Conservation (phyloP, 30 jellyfish, hydroid and myxozoan genomes). For the Mastigias papua region DNA sequence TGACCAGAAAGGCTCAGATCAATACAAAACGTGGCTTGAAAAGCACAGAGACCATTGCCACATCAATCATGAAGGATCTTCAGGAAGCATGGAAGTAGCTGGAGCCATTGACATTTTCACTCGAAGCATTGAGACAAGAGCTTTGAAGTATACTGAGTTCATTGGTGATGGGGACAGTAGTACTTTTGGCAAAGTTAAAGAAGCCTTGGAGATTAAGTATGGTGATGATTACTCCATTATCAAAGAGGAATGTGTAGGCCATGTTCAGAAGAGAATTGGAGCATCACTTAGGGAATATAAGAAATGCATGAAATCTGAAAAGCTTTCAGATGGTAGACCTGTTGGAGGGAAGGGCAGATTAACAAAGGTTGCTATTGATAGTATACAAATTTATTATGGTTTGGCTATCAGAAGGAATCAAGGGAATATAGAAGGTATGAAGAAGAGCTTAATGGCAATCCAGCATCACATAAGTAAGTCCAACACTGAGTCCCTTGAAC, state of each 20-base stretch:
- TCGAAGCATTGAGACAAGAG: conserved; percentile 25
- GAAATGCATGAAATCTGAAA: not conserved
- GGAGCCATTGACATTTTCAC: conserved; percentile 43
- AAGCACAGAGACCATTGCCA: conserved; percentile 50
- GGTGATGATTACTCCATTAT: conserved; percentile 37
- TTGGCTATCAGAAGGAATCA: conserved; percentile 43
- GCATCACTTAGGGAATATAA: conserved; percentile 34
- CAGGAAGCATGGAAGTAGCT: conserved; percentile 42
- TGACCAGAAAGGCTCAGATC: conserved; percentile 7
- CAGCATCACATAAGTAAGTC: conserved; percentile 1
- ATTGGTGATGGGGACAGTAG: conserved; percentile 61
- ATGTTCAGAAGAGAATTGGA: conserved; percentile 46
- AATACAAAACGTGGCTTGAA: conserved; percentile 31
- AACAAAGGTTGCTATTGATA: conserved; percentile 32
- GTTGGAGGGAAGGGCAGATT: conserved; percentile 47
- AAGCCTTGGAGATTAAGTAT: conserved; percentile 12
- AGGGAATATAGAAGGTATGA: conserved; percentile 35
- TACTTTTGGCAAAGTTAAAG: conserved; percentile 25
- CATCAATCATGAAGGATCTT: conserved; percentile 55
- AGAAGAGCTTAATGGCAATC: conserved; percentile 29
- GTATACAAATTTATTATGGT: conserved; percentile 35
- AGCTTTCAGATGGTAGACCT: conserved; percentile 45
- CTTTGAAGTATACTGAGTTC: conserved; percentile 24
- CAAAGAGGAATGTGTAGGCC: conserved; percentile 58
- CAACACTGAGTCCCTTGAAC: conserved; percentile 12